phyloP scores from a whole-genome alignment of 2,797 vertebrate species.

The Nyctibius grandis region DNA sequence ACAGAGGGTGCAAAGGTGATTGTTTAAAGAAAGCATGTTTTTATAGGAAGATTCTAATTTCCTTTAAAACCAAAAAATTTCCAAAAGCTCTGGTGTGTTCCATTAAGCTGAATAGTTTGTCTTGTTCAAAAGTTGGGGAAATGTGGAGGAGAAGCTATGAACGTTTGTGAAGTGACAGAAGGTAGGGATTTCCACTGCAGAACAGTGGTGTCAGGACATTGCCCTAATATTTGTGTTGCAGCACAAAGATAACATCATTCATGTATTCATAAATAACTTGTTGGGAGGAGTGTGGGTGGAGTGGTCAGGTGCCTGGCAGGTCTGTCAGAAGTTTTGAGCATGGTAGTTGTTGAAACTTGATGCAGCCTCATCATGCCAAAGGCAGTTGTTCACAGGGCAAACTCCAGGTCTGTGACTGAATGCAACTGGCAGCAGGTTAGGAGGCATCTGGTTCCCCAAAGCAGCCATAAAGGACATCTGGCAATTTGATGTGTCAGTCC shows the following conservation, averaged over 20 bases:
- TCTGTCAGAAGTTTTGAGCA: neutral
- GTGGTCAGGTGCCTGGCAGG: neutral
- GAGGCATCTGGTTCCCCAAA: neutral
- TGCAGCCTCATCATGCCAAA: neutral
- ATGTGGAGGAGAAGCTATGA: neutral
- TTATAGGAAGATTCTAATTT: neutral
- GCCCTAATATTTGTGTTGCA: neutral
- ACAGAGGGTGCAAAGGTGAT: neutral
- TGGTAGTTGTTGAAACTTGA: neutral
- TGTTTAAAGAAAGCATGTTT: neutral
- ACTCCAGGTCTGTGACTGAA: neutral
- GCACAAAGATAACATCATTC: neutral
- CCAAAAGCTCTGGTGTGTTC: neutral
- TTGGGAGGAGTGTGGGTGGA: conserved; percentile 10
- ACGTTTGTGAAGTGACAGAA: neutral
- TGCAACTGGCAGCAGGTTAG: neutral
- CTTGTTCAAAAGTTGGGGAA: neutral
- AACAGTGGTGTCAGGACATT: neutral
- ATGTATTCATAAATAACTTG: neutral
- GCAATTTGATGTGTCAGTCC: neutral
- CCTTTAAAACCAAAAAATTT: neutral
- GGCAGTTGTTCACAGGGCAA: neutral
- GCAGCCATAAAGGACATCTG: neutral
- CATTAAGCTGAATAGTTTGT: neutral
- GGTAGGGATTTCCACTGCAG: neutral